Evolutionary conservation across 1,140 invertebrate genomes (phyloP).

Genomic region (Tetragonula clypearis): DNA sequence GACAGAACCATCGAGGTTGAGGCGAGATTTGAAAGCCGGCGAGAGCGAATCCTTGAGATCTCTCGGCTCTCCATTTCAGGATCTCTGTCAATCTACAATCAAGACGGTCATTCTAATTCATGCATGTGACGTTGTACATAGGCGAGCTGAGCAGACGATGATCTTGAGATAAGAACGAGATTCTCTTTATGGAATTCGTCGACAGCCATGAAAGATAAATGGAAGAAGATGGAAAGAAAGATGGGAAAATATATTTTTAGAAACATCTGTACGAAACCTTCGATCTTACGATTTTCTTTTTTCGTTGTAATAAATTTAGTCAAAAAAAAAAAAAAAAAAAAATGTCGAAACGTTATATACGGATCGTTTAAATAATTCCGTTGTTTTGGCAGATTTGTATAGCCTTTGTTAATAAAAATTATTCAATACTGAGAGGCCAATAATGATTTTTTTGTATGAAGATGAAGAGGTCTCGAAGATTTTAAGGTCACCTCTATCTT

Average conservation of each 20-base stretch:
- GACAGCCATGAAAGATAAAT: background rate
- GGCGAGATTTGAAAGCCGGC: background rate
- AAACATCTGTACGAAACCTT: background rate
- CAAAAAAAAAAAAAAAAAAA: too few species aligned
- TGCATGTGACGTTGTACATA: background rate
- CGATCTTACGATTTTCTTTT: background rate
- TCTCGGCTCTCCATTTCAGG: constrained; percentile 41
- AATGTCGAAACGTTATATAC: background rate
- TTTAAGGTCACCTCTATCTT: too few species aligned
- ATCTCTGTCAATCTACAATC: constrained; percentile 25
- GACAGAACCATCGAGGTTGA: background rate
- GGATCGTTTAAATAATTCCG: too few species aligned
- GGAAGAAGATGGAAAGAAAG: too few species aligned
- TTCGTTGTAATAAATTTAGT: too few species aligned
- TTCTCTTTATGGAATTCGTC: background rate
- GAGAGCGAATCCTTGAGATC: constrained; percentile 39
- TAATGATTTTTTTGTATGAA: too few species aligned
- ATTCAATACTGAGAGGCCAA: too few species aligned
- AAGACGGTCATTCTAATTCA: constrained; percentile 28
- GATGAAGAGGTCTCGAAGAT: too few species aligned
- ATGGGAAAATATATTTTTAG: background rate
- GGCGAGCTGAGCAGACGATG: background rate
- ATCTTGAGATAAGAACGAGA: background rate
- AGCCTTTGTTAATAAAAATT: too few species aligned
- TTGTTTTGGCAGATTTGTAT: too few species aligned